Evolutionary conservation across 2,797 vertebrate genomes (phyloP), one percentile per base, ranked within the genome.

Genomic region (Arrhamphus sclerolepis): DNA sequence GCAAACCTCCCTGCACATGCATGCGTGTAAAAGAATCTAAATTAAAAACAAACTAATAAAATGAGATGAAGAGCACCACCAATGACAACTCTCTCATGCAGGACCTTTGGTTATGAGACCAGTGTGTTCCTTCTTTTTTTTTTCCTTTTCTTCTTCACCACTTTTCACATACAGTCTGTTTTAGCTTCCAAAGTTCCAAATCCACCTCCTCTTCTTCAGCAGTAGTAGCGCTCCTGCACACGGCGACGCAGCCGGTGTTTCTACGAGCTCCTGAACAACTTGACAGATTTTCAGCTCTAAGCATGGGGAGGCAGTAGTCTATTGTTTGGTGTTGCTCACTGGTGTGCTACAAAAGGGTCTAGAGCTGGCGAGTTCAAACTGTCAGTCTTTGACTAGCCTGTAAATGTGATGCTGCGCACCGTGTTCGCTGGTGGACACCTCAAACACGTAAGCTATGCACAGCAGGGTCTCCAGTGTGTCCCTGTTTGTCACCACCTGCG

Each of bases 381-480:
- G 72, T 94, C 93, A 96, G 91, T 97, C 95, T 86, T 95, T 97
- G 80, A 96, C 93, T 19, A 97, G 94, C 83, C 94, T 92, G 89
- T 97, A 96, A 85, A 96, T 95, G 62, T 96, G 95, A 84, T 97
- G 95, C 75, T 97, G 95, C 8, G 95, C 95, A 0, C 95, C 95
- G 0, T 95, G 95, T 74, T 96, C 95, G 1, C 95, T 96, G 52
- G 94, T 94, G 5, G 95, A 96, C 76, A 97, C 95, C 83, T 97
- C 95, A 0, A 96, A 97, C 56, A 97, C 95, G 5, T 95, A 97
- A 0, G 95, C 95, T 31, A 96, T 81, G 70, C 95, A 97, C 51
- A 97, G 88, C 83, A 97, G 84, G 6, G 93, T 94, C 90, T 97
- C 95, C 83, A 96, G 92, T 1, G 95, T 96, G 87, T 97, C 95